These are phyloP conservation scores for Anhinga anhinga DNA, from an alignment of 2,113 vertebrate genomes.

Conservation along the genomic window DNA sequence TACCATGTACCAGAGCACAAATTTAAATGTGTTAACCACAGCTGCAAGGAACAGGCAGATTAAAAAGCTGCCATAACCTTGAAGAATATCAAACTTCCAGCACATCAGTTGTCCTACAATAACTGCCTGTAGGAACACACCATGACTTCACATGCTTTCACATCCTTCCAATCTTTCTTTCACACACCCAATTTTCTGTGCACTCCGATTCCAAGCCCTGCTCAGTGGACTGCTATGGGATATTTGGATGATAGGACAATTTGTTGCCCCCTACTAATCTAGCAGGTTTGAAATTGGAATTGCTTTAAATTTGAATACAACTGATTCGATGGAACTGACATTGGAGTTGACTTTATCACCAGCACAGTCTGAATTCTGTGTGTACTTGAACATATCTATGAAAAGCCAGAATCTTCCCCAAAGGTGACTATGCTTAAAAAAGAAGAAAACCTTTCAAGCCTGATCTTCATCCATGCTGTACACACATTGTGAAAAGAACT, in stretches of 20 bases:
- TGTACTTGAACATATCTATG: background rate
- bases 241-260: background rate
- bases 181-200: background rate
- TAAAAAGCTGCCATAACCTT: background rate
- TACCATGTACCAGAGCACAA: background rate
- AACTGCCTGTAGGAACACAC: background rate
- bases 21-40: background rate
- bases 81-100: background rate
- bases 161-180: background rate
- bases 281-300: background rate
- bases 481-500: background rate
- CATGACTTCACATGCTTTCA: background rate
- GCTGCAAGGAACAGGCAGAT: background rate
- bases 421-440: background rate
- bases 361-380: background rate
- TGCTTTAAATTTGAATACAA: background rate
- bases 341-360: background rate
- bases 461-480: background rate
- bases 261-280: background rate
- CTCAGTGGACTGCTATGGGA: background rate
- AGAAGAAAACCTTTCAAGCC: background rate
- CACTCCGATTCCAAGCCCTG: background rate
- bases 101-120: background rate
- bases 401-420: background rate
- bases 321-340: background rate